Percentiles rank a stretch among this genome's conserved stretches.
Conservation (phyloP, 2,888 invertebrate genomes). For the Coleophora deauratella region DNA sequence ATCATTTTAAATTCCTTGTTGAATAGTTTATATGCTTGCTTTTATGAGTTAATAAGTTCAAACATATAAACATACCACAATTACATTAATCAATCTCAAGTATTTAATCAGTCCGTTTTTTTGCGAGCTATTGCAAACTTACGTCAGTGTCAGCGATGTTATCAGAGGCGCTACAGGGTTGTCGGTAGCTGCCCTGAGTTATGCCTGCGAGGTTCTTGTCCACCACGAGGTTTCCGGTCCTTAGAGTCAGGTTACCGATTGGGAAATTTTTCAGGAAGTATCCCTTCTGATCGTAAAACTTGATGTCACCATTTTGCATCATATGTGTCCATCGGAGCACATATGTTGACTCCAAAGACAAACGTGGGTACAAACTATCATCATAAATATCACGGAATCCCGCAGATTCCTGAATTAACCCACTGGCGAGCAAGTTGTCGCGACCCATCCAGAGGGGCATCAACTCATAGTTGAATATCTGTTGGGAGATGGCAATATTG, state of each 20-base stretch:
- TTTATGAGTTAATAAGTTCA: background rate
- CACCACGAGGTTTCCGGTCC: constrained; percentile 24
- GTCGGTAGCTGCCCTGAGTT: constrained; percentile 30
- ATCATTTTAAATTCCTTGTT: no score
- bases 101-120: background rate
- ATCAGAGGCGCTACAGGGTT: constrained; percentile 19
- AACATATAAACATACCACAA: no score
- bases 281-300: constrained; percentile 31
- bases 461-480: constrained; percentile 32
- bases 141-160: constrained; percentile 3
- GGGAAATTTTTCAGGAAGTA: constrained; percentile 24
- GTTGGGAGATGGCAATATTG: constrained; percentile 27
- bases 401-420: constrained; percentile 20
- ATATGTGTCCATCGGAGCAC: constrained; percentile 16
- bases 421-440: constrained; percentile 29
- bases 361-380: constrained; percentile 24
- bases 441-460: constrained; percentile 28
- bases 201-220: constrained; percentile 24
- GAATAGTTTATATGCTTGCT: no score
- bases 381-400: constrained; percentile 35
- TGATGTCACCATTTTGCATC: constrained; percentile 19
- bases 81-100: background rate
- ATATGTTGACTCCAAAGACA: constrained; percentile 32
- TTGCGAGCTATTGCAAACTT: background rate
- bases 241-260: constrained; percentile 27